Evolutionary conservation across 2,888 invertebrate genomes (phyloP), one percentile per base, ranked within the genome.

Genomic region (Seladonia tumulorum): DNA sequence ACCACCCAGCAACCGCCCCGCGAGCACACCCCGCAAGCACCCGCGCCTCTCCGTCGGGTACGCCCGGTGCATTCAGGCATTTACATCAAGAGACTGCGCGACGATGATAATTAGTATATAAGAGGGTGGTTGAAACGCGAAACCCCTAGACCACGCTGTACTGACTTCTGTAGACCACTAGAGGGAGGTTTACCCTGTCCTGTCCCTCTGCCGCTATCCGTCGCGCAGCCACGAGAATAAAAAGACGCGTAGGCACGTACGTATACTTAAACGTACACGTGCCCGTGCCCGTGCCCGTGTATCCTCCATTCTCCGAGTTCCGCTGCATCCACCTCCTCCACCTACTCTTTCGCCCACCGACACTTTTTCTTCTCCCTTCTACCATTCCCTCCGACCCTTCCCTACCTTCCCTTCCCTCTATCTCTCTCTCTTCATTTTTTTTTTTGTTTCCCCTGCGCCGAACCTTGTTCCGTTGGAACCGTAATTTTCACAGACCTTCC

Each of bases 41-140:
- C 87, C 83, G 81, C 83, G 81, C 85, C 85, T 77, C 88, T 5
- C 78, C 86, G 66, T 49, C 35, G 73, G 39, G 76, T 86, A 49
- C 76, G 76, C 79, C 75, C 87, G 89, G 92, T 93, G 93, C 94
- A 92, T 93, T 93, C 89, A 91, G 92, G 93, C 94, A 92, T 94
- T 93, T 92, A 92, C 90, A 92, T 94, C 90, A 92, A 94, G 94
- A 93, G 93, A 93, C 93, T 92, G 87, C 90, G 90, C 89, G 93
- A 94, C 92, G 93, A 94, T 93, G 94, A 94, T 94, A 94, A 94
- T 94, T 94, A 94, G 94, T 93, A 92, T 90, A 92, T 91, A 93
- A 94, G 94, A 89, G 93, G 91, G 85, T 92, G 90, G 91, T 90
- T 92, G 92, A 93, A 93, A 93, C 91, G 91, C 91, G 90, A 92